Base-by-base conservation (phyloP, 2,888 invertebrate species). In the Acronicta aceris region DNA sequence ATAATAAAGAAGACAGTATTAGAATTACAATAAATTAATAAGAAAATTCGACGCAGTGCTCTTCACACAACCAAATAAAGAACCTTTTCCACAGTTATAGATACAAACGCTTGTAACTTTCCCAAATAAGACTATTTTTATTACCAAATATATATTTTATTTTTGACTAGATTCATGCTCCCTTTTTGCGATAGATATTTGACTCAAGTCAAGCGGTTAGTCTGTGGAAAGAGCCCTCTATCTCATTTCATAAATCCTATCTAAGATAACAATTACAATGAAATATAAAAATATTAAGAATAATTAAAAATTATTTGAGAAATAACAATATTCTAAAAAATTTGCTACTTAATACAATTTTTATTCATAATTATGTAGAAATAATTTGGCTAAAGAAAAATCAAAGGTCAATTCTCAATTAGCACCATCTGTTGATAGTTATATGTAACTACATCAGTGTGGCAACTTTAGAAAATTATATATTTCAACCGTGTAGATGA, bases 321-420 rank as follows among this genome's bases (percentile, higher is more conserved):
- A 60, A 53, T 59, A 62, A 36, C 42, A 70, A 79, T 73, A 71
- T 6, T n/a, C 21, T 21, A 21, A n/a, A 38, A 38, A 74, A 61
- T 74, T 74, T 76, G 67, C 81, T 63, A 58, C 48, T 74, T 74
- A 67, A 56, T 79, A 81, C 71, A 61, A n/a, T n/a, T 21, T 21
- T 21, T 3, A 21, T 21, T 21, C 21, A 21, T 59, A 60, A 70
- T 61, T 17, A 41, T 48, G 13, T 56, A 30, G 43, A 46, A 56
- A 33, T 49, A 45, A 69, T 70, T 61, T 55, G 58, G 59, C 58
- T 71, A 65, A 25, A 49, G 48, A 43, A 48, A 57, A 56, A 60
- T 48, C 59, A 62, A 53, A 49, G 59, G 45, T 49, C 65, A 68
- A 68, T 62, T 62, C 62, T 61, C 50, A 56, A 36, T 42, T 72